Percentiles rank a stretch among this genome's conserved stretches.
Conservation (phyloP, 2,888 invertebrate species). For the Zygaena filipendulae region DNA sequence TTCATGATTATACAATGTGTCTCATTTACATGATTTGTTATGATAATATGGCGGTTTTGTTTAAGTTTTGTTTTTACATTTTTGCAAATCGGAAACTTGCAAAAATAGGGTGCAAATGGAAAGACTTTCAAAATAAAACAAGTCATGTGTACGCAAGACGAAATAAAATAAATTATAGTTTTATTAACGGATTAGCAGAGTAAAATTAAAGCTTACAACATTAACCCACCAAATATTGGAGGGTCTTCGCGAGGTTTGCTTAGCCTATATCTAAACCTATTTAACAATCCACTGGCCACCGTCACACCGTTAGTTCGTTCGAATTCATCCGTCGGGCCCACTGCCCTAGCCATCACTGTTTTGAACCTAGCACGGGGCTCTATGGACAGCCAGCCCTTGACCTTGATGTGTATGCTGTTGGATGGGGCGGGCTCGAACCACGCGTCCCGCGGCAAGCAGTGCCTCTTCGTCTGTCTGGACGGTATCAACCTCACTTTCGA, state of each 20-base stretch:
- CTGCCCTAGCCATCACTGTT: constrained; percentile 18
- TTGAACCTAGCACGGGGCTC: constrained; percentile 19
- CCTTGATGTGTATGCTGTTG: constrained; percentile 33
- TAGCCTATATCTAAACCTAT: constrained; percentile 53
- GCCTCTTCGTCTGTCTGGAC: constrained; percentile 18
- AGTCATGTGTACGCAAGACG: no score
- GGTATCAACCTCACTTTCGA: constrained; percentile 36
- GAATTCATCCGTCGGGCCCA: not conserved
- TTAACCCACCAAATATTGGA: constrained; percentile 51
- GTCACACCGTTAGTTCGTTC: constrained; percentile 23
- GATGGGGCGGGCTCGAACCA: constrained; percentile 40
- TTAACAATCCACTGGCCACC: constrained; percentile 41
- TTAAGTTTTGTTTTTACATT: no score
- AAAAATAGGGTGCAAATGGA: no score
- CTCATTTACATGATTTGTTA: no score
- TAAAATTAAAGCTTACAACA: no score
- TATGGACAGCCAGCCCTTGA: constrained; percentile 39
- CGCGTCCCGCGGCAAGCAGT: constrained; percentile 28
- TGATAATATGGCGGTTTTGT: no score
- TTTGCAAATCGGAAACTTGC: no score
- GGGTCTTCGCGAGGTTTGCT: constrained; percentile 31
- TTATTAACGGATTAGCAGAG: no score
- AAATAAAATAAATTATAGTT: no score
- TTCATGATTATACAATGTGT: no score
- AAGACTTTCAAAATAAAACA: no score